Conservation (phyloP, 2,888 invertebrate species). For the Mantis religiosa region DNA sequence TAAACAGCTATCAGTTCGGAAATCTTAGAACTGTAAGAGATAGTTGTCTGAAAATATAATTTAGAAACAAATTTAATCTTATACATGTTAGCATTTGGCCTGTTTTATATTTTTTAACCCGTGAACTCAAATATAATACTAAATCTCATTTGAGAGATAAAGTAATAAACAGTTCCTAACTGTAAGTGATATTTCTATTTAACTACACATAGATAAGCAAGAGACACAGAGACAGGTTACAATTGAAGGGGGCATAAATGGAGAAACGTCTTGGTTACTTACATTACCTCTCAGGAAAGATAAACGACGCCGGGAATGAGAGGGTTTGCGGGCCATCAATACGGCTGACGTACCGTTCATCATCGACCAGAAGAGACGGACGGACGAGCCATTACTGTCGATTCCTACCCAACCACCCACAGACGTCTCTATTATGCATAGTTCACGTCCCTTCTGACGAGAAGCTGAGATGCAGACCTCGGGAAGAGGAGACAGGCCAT, state of each 20-base stretch:
- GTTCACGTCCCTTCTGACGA: neutral
- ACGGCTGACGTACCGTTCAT: constrained; percentile 17
- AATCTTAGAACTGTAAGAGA: no score
- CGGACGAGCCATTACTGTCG: constrained; percentile 11
- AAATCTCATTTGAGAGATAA: no score
- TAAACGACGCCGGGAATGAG: constrained; percentile 6
- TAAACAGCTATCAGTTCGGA: no score
- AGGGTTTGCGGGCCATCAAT: constrained; percentile 5
- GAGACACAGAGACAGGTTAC: no score
- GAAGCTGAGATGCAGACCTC: neutral
- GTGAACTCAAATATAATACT: no score
- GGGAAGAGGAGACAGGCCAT: neutral
- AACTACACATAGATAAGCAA: neutral
- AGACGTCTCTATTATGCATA: constrained; percentile 13
- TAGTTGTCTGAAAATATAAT: no score
- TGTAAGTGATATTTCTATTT: neutral
- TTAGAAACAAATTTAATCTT: no score
- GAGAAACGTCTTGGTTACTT: neutral
- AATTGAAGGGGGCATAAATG: neutral
- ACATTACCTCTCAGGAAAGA: neutral
- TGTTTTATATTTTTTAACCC: no score
- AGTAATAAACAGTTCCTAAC: no score
- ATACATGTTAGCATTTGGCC: no score
- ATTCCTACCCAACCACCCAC: neutral
- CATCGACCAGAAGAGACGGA: constrained; percentile 13